Evolutionary conservation across 1,140 invertebrate species (phyloP).

Genomic region (Psilanteris sp.): DNA sequence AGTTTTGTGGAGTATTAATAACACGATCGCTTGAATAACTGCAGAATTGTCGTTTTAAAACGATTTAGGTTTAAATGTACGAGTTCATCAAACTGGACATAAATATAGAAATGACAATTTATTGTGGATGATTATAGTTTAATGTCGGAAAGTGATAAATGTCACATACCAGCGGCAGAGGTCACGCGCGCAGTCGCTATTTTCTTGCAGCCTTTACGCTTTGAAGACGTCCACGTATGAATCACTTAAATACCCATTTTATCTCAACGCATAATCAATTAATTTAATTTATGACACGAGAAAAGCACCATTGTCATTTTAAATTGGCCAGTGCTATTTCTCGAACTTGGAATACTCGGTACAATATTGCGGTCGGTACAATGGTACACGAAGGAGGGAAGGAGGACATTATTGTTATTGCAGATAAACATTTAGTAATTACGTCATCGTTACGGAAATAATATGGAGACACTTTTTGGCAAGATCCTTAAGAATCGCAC

Average conservation of each 20-base stretch:
- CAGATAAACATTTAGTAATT: no score
- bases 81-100: neutral
- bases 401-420: no score
- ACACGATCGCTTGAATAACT: neutral
- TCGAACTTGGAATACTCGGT: no score
- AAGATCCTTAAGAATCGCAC: no score
- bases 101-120: conserved; percentile 27
- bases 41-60: neutral
- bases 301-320: conserved; percentile 18
- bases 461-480: no score
- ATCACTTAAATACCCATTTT: conserved; percentile 34
- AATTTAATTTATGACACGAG: conserved; percentile 28
- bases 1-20: no score
- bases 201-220: conserved; percentile 19
- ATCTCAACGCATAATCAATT: conserved; percentile 37
- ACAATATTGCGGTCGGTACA: no score
- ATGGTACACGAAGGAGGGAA: no score
- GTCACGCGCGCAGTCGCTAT: conserved; percentile 18
- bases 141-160: conserved; percentile 39
- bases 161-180: conserved; percentile 17
- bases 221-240: conserved; percentile 24
- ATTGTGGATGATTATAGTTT: conserved; percentile 11
- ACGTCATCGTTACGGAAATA: no score
- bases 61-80: neutral
- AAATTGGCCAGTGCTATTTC: conserved; percentile 31